Evolutionary conservation across 2,888 invertebrate species (phyloP), one percentile per base, ranked within the genome.

Genomic region (Nemurella pictetii): DNA sequence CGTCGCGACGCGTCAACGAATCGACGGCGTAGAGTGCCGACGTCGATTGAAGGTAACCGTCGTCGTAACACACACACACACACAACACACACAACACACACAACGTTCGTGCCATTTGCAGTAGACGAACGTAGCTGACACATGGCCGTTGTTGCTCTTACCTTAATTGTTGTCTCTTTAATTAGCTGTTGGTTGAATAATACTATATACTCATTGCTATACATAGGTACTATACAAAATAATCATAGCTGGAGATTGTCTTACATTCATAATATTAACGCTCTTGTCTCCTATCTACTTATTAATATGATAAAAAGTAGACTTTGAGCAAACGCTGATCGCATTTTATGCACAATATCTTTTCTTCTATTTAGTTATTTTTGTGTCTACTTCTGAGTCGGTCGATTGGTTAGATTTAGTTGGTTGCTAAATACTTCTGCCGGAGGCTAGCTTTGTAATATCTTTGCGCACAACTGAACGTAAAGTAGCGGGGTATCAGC

Each of bases 1-100:
- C 78, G 30, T 30, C 29, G 20, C n/a, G 78, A 4, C n/a, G 30
- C 28, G 29, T 2, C 28, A n/a, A 7, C 28, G 29, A 30, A 78
- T 78, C 28, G 78, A 78, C 78, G 78, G 29, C 28, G 29, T 55
- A 55, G 15, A 55, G 55, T 55, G 78, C 12, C 78, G 78, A 28
- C 78, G 78, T 29, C 78, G 78, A 20, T 29, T 30, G 30, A 78
- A 78, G 78, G 78, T 78, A 78, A 78, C 78, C 20, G 2, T 29
- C 78, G 78, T 78, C 78, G 28, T 4, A 74, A n/a, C 74, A 74
- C n/a, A 7, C 9, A 4, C 30, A n/a, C 20, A 7, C 0, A 25
- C 30, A 20, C 55, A 2, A 55, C 55, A 20, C 20, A 55, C 9
- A 55, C 9, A 7, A 20, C 55, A 55, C 55, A 7, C 55, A 55